Evolutionary conservation across 2,113 vertebrate genomes (phyloP).

Genomic region (Campylomormyrus numenius): DNA sequence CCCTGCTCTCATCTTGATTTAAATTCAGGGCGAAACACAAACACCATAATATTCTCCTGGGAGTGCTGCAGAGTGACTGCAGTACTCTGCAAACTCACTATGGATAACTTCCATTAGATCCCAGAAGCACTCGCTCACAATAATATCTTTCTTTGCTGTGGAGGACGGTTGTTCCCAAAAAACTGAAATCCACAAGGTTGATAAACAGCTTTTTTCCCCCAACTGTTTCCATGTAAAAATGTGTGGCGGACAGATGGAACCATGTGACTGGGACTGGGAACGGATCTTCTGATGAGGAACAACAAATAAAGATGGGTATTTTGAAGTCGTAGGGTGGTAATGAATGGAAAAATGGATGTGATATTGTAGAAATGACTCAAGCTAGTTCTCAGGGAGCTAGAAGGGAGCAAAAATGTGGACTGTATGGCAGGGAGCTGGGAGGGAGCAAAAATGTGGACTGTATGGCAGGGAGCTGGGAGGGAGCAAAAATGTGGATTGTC

Average conservation of each 20-base stretch:
- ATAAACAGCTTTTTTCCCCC: neutral
- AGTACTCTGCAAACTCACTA: neutral
- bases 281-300: neutral
- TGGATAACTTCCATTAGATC: neutral
- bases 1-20: conserved; percentile 26
- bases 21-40: conserved; percentile 31
- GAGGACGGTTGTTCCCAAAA: neutral
- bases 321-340: neutral
- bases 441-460: too few species aligned
- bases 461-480: neutral
- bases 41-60: neutral
- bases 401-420: too few species aligned
- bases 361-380: neutral
- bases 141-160: neutral
- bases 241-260: neutral
- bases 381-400: neutral
- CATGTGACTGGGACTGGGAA: neutral
- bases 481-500: too few species aligned
- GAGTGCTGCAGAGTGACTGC: neutral
- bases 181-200: neutral
- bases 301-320: neutral
- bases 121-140: neutral
- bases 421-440: neutral
- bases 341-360: neutral
- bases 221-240: neutral